Percentiles rank a stretch among this genome's conserved stretches.
Evolutionary conservation across 2,797 vertebrate genomes (phyloP).

Genomic region (Centroberyx gerrardi): DNA sequence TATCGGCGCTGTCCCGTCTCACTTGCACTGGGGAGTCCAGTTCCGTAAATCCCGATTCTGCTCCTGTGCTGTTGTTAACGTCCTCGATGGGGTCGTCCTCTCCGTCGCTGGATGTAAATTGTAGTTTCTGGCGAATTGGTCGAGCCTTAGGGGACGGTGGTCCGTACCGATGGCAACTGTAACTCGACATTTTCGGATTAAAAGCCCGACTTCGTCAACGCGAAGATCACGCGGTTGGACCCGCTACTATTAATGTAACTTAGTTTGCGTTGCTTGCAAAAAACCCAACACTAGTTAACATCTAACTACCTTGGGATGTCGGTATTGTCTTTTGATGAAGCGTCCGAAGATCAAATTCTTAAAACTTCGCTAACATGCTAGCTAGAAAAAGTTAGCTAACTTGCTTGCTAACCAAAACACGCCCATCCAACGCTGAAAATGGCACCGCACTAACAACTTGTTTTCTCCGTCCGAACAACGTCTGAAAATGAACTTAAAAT

Average conservation of each 20-base stretch:
- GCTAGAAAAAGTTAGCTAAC: slow-evolving; percentile 20
- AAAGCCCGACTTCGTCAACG: slow-evolving; percentile 61
- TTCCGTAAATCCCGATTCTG: slow-evolving; percentile 96
- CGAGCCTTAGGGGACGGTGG: slow-evolving; percentile 76
- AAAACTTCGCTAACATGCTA: slow-evolving; percentile 30
- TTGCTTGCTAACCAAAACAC: slow-evolving; percentile 56
- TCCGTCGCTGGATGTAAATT: slow-evolving; percentile 89
- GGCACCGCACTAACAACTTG: slow-evolving; percentile 23
- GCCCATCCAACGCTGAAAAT: slow-evolving; percentile 61
- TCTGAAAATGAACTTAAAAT: not conserved
- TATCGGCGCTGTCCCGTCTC: slow-evolving; percentile 65
- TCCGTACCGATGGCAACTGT: slow-evolving; percentile 63
- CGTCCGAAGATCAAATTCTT: not conserved
- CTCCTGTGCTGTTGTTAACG: slow-evolving; percentile 93
- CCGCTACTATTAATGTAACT: not conserved
- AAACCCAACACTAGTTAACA: not conserved
- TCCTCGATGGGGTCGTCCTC: slow-evolving; percentile 92
- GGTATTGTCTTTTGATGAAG: not conserved
- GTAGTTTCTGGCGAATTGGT: slow-evolving; percentile 90
- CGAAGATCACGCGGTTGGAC: slow-evolving; percentile 45
- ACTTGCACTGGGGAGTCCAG: slow-evolving; percentile 90
- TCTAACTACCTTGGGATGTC: slow-evolving; percentile 40
- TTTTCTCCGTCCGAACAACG: not conserved
- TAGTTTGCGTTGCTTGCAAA: not conserved
- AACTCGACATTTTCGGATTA: slow-evolving; percentile 76